Evolutionary conservation across 2,113 vertebrate species (phyloP).

Genomic region (Steatornis caripensis): DNA sequence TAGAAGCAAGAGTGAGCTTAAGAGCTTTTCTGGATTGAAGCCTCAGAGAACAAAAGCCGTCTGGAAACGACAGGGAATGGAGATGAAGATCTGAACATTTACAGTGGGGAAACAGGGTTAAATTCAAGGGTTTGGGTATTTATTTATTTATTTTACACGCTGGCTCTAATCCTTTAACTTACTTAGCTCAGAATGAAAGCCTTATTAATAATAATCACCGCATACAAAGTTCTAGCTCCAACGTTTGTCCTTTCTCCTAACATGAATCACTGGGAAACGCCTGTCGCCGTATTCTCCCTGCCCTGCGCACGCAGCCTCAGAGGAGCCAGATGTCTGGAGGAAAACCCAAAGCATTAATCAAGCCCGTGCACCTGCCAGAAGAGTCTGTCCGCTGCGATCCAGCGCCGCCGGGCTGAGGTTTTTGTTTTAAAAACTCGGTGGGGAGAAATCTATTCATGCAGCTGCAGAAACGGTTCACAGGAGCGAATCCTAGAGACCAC

Average conservation of each 20-base stretch:
- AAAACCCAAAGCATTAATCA: conserved; percentile 1
- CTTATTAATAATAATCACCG: conserved; percentile 1
- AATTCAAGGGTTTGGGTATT: no score
- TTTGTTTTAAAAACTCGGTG: neutral
- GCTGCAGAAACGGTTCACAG: neutral
- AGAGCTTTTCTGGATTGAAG: conserved; percentile 31
- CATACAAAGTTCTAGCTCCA: neutral
- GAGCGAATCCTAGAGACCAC: neutral
- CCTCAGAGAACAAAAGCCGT: neutral
- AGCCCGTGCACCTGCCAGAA: neutral
- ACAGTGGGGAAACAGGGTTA: neutral
- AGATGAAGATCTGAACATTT: neutral
- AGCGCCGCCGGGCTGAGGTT: neutral
- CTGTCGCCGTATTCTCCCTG: neutral
- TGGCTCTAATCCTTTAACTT: neutral
- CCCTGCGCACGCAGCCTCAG: neutral
- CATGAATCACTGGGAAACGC: conserved; percentile 1
- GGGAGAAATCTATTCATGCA: neutral
- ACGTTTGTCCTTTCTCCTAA: neutral
- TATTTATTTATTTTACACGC: no score
- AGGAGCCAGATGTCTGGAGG: conserved; percentile 51
- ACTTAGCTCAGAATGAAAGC: neutral
- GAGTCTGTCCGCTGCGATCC: neutral
- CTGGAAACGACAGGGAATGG: neutral
- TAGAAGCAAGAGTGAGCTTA: neutral